Evolutionary conservation across 2,797 vertebrate species (phyloP).

Genomic region (Gorsachius magnificus): DNA sequence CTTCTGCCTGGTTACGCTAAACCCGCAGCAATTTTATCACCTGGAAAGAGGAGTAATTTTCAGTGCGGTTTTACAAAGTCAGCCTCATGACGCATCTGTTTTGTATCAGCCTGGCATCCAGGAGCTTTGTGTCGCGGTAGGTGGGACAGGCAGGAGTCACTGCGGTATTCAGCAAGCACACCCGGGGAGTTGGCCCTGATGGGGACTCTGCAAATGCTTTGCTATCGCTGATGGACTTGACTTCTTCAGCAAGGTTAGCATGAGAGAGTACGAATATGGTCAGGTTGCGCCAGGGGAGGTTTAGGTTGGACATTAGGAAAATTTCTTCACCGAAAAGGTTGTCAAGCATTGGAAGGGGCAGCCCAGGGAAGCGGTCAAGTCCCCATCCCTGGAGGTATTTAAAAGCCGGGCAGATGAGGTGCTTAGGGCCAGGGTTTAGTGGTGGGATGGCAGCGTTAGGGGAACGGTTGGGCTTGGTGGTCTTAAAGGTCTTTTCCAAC

Average conservation of each 20-base stretch:
- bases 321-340: too few species aligned
- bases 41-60: not conserved
- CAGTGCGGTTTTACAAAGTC: not conserved
- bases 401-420: too few species aligned
- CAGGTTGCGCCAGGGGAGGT: too few species aligned
- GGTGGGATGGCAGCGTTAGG: too few species aligned
- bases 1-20: not conserved
- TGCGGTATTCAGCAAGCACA: rapidly evolving
- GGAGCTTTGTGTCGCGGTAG: rapidly evolving
- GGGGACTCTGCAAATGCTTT: not conserved
- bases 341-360: too few species aligned
- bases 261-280: not conserved
- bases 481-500: too few species aligned
- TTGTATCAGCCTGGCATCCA: rapidly evolving
- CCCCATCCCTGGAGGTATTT: too few species aligned
- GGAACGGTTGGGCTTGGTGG: too few species aligned
- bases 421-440: too few species aligned
- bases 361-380: too few species aligned
- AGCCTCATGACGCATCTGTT: not conserved
- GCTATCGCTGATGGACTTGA: not conserved
- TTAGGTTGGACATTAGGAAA: too few species aligned
- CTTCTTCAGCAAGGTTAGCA: not conserved
- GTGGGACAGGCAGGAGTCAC: not conserved
- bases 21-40: not conserved
- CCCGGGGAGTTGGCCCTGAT: not conserved